Conservation (phyloP, 2,888 invertebrate genomes). For the Volucella inanis region DNA sequence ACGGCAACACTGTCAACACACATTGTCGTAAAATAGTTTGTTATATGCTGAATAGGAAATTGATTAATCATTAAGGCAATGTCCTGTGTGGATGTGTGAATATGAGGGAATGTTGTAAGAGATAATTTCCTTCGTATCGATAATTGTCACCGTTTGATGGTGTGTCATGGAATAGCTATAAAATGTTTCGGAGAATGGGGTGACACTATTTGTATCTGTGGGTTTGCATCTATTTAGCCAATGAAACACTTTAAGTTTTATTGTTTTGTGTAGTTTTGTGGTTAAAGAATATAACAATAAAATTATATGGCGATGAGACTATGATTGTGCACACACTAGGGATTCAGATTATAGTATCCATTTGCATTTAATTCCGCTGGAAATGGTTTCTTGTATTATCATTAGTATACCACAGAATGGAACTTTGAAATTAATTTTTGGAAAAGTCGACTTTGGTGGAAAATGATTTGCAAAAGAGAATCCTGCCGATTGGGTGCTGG, state of each 20-base stretch:
- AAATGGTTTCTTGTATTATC: constrained; percentile 12
- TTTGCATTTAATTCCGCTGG: constrained; percentile 42
- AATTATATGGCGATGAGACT: constrained; percentile 65
- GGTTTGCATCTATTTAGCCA: constrained; percentile 53
- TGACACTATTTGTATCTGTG: neutral
- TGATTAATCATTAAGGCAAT: constrained; percentile 49
- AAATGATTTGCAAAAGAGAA: neutral
- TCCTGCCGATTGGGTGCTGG: neutral
- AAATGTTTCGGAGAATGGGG: constrained; percentile 14
- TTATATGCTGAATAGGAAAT: constrained; percentile 30
- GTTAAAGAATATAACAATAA: constrained; percentile 59
- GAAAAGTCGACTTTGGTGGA: neutral
- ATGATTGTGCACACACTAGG: constrained; percentile 62
- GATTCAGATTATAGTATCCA: constrained; percentile 38
- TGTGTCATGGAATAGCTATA: neutral
- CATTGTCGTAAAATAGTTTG: constrained; percentile 39
- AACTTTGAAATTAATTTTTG: constrained; percentile 44
- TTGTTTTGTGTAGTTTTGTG: constrained; percentile 58
- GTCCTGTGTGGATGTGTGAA: constrained; percentile 7
- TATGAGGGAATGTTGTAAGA: constrained; percentile 40
- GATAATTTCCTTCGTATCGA: constrained; percentile 57
- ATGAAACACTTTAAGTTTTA: constrained; percentile 68
- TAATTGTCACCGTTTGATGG: constrained; percentile 2
- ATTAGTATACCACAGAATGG: constrained; percentile 43
- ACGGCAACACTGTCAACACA: neutral